These are phyloP conservation scores for Chamaetylas fuelleborni DNA, from an alignment of 2,113 vertebrate species.

Conservation along the genomic window DNA sequence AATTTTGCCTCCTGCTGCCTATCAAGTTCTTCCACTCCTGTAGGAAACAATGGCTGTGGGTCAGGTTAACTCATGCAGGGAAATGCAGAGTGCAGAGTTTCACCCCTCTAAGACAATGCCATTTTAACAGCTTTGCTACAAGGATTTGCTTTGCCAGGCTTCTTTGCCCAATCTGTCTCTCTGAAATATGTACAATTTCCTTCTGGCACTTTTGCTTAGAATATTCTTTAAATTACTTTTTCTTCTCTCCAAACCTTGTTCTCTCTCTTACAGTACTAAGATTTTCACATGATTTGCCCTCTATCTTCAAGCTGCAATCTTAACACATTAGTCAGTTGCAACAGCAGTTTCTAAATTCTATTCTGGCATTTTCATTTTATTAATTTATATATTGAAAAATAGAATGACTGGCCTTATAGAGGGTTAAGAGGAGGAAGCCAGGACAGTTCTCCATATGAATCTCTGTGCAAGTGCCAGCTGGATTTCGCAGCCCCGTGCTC, in stretches of 20 bases:
- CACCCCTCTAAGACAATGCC: not conserved
- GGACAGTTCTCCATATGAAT: slow-evolving; percentile 45
- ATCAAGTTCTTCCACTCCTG: slow-evolving; percentile 26
- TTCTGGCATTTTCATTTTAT: not conserved
- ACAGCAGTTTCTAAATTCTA: not conserved
- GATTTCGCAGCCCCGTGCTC: not conserved
- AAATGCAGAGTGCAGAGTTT: not conserved
- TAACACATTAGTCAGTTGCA: not conserved
- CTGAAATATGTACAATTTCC: not conserved
- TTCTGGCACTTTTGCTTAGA: slow-evolving; percentile 14
- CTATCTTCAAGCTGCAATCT: not conserved
- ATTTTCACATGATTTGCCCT: not conserved
- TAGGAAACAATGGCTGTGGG: slow-evolving; percentile 12
- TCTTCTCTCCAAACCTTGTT: not conserved
- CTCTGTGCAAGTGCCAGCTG: slow-evolving; percentile 47
- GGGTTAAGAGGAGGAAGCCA: slow-evolving; percentile 39
- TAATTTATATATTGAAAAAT: not conserved
- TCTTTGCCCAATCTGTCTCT: slow-evolving; percentile 12
- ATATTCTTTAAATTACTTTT: not conserved
- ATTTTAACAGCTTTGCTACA: slow-evolving; percentile 12
- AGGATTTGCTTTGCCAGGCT: slow-evolving; percentile 12
- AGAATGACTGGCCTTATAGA: not conserved
- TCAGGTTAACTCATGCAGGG: slow-evolving; percentile 36
- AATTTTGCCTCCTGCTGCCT: not conserved
- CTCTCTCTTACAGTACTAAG: not conserved